Evolutionary conservation across 2,888 invertebrate species (phyloP), one percentile per base, ranked within the genome.

Genomic region (Zeuzera pyrina): DNA sequence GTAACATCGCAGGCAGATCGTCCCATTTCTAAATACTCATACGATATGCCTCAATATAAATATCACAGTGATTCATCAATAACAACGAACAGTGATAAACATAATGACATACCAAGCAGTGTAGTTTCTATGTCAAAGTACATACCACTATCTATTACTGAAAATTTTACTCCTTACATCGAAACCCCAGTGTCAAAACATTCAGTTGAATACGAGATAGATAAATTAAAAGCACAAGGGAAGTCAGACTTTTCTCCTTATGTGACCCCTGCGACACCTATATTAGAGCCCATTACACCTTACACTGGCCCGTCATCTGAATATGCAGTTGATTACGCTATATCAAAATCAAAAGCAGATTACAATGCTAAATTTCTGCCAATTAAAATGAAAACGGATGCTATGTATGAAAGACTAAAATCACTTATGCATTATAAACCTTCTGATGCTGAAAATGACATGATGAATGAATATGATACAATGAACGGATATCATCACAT

Each of bases 351-450:
- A 1, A 50, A 52, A 25, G 25, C 25, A 25, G 25, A 25, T n/a
- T 59, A 49, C 22, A 45, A 56, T 13, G 15, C 45, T 0, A 42
- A 43, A 21, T 52, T 40, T 30, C 31, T 51, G 2, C 47, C 57
- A 4, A 45, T 59, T 2, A 60, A 55, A 40, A 34, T 48, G 1
- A 43, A 49, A 26, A 47, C 53, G 3, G 61, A 63, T 32, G 36
- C 40, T 12, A 46, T 55, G 49, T 55, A 62, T 10, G 58, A 62
- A 26, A 58, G 50, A 38, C 35, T 63, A 12, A 65, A 59, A 29
- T 55, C 64, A 1, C 15, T 56, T 2, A 63, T 63, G 58, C 44
- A 61, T 33, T 61, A 60, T 32, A 41, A 44, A n/a, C 54, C 57
- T n/a, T 42, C 57, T 16, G 19, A 19, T 6, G 25, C 25, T 12